Evolutionary conservation across 2,797 vertebrate genomes (phyloP).

Genomic region (Novumbra hubbsi): DNA sequence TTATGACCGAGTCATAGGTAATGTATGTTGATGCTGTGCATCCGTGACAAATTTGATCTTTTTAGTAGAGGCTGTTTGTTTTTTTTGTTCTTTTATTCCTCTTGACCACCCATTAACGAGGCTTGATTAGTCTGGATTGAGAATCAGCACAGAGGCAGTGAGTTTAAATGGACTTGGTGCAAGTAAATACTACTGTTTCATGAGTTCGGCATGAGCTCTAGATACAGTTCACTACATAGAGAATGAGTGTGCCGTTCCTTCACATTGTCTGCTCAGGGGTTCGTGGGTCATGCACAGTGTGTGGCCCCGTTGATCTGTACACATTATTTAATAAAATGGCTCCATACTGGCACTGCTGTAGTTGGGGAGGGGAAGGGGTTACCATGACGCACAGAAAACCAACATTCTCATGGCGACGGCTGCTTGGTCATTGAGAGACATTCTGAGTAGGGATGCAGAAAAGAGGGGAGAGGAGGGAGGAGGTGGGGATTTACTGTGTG

Average conservation of each 20-base stretch:
- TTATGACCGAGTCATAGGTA: neutral
- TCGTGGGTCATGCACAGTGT: neutral
- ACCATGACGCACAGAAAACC: constrained; percentile 4
- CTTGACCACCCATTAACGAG: neutral
- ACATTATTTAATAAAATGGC: neutral
- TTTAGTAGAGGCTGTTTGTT: neutral
- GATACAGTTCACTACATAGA: neutral
- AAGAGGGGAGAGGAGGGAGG: neutral
- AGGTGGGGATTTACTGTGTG: neutral
- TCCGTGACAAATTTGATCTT: neutral
- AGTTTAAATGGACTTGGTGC: neutral
- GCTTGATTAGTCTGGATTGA: neutral
- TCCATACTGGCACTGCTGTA: neutral
- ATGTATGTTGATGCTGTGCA: neutral
- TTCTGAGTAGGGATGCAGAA: neutral
- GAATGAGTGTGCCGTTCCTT: neutral
- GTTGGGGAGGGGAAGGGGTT: neutral
- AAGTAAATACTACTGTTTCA: neutral
- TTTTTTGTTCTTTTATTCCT: neutral
- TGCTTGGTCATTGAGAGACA: constrained; percentile 8
- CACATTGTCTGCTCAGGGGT: neutral
- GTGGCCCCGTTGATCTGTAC: neutral
- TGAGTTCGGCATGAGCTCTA: neutral
- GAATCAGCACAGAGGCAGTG: neutral
- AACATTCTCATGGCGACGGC: constrained; percentile 23